Conservation (phyloP, 2,113 vertebrate genomes). For the Agelaius tricolor region DNA sequence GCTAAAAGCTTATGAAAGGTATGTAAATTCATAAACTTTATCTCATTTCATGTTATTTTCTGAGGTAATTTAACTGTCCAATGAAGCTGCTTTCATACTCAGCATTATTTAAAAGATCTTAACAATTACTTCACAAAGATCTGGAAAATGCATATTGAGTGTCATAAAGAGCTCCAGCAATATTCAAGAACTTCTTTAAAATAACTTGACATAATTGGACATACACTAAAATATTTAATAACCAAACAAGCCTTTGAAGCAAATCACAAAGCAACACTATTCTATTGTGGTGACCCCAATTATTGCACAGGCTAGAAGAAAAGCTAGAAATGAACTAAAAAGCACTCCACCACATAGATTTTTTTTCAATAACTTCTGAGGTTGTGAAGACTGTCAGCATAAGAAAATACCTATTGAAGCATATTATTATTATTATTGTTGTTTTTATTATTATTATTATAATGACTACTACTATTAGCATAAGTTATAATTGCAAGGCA, state of each 20-base stretch:
- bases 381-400: neutral
- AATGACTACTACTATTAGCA: neutral
- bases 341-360: neutral
- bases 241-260: slow-evolving; percentile 54
- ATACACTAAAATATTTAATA: slow-evolving; percentile 66
- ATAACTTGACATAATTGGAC: slow-evolving; percentile 67
- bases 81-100: slow-evolving; percentile 46
- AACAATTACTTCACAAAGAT: slow-evolving; percentile 54
- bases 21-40: neutral
- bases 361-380: slow-evolving; percentile 32
- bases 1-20: neutral
- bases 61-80: slow-evolving; percentile 24
- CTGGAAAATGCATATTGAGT: slow-evolving; percentile 55
- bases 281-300: slow-evolving; percentile 23
- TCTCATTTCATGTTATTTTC: slow-evolving; percentile 18
- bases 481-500: neutral
- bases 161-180: slow-evolving; percentile 54
- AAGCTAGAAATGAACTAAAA: neutral
- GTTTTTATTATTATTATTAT: neutral
- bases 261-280: slow-evolving; percentile 34
- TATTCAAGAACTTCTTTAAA: slow-evolving; percentile 63
- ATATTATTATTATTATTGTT: neutral
- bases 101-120: slow-evolving; percentile 56
- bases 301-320: slow-evolving; percentile 12
- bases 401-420: slow-evolving; percentile 29